Evolutionary conservation across 2,113 vertebrate species (phyloP).

Genomic region (human): DNA sequence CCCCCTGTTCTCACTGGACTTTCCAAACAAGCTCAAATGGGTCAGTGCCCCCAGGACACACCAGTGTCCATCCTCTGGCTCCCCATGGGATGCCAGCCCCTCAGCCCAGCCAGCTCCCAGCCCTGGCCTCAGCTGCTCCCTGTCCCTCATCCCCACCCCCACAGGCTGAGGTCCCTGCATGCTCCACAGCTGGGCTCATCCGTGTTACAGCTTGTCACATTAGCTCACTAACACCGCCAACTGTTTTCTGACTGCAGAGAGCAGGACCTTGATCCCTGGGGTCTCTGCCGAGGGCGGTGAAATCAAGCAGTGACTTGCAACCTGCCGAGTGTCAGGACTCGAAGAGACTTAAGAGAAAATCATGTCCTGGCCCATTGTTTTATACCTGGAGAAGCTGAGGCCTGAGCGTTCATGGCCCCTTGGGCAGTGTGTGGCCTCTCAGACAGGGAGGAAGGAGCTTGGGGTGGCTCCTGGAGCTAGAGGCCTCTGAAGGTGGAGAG

Average conservation of each 20-base stretch:
- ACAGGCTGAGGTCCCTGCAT: neutral
- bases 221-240: neutral
- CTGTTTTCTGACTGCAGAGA: neutral
- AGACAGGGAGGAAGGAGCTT: neutral
- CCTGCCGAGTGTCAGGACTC: neutral
- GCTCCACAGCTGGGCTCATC: neutral
- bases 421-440: too few species aligned
- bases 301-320: neutral
- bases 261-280: neutral
- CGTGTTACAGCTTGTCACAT: neutral
- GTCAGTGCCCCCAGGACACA: neutral
- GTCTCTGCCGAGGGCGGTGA: neutral
- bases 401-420: neutral
- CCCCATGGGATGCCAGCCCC: neutral
- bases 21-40: neutral
- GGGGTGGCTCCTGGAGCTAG: neutral
- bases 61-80: neutral
- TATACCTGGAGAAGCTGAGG: neutral
- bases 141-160: neutral
- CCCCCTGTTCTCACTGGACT: neutral
- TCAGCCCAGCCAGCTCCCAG: neutral
- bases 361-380: neutral
- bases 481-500: neutral
- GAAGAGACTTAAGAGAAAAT: neutral
- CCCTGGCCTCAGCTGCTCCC: neutral